Base-by-base conservation (phyloP, 2,797 vertebrate species). In the Poliocrania exsul region DNA sequence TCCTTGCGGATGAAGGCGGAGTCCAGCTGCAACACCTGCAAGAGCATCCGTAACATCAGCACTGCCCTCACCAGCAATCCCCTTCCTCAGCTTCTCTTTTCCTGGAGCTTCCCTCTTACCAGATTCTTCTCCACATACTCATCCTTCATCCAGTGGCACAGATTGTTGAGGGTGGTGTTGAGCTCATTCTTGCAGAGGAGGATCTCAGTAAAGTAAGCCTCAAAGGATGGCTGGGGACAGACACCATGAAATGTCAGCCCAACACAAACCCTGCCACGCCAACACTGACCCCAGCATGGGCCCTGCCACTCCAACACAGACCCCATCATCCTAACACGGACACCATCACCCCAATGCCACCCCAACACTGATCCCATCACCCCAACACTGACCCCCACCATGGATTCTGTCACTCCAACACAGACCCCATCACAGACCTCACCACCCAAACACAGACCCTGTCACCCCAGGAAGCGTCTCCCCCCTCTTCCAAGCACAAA, bases 141-240 rank as follows among this genome's bases (percentile, higher is more conserved):
- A 0, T 98, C 98, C 82, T 98, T 97, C 97, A 97, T 97, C 98
- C 98, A 98, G 38, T 20, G 5, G 56, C 1, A 64, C 54, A 98
- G 89, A 79, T 96, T 97, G 96, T 97, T 97, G 35, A 98, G 95
- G 24, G 98, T 96, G 33, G 73, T 3, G 16, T 97, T 94, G 38
- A 98, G 92, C 81, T 98, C 97, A 0, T 87, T 93, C 90, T 95
- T 97, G 72, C 89, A 92, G n/a, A 97, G 67, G 56, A 93, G 86
- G 53, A 98, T 61, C 89, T 98, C 98, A 0, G 80, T 95, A 47
- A 98, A 25, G 35, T 96, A 96, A 0, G 94, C 90, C 81, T 98
- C 98, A 0, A 97, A 97, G 67, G 53, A 62, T 0, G 98, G 96
- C 98, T 98, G 91, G 66, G 35, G 42, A 49, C 42, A 79, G 33